Evolutionary conservation across 2,888 invertebrate species (phyloP), one percentile per base, ranked within the genome.

Genomic region (Campoplex nolae): DNA sequence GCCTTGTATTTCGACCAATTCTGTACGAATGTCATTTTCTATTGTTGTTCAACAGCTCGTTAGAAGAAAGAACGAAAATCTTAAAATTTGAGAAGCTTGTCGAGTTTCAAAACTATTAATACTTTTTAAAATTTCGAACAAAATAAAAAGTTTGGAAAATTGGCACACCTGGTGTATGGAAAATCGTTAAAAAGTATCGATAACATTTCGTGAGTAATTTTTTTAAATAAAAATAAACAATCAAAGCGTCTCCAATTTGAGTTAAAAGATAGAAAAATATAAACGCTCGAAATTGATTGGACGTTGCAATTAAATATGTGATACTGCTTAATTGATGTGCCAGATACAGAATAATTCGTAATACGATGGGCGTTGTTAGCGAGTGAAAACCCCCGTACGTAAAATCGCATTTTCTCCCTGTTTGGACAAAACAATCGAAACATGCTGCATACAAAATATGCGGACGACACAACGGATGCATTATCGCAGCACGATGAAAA

Each of bases 361-460:
- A 88, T 89, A 90, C 91, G 88, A 87, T 88, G 87, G 83, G 88
- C 89, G 88, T 89, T 91, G 89, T 87, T 90, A 90, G 88, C 90
- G 88, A 90, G 86, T 89, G 88, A 87, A 90, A 89, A 90, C 86
- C 88, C 91, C 89, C 90, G 89, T 88, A 90, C 88, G 87, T 83
- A 77, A 23, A 90, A 74, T 75, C 38, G 51, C 68, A 88, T 88
- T 89, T 89, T 45, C 18, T 54, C 54, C 82, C 82, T 54, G 42
- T 76, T 76, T 75, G 82, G 90, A 88, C 83, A 90, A 91, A 88
- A 90, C 89, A 84, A 89, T 90, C 89, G 89, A 68, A 48, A 88
- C 93, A 93, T 93, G 93, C 93, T 90, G 89, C 91, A 90, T 91
- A 91, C 91, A 91, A 90, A 78, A 83, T 89, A 91, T 92, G 91